Evolutionary conservation across 2,113 vertebrate species (phyloP).

Genomic region (Anguilla rostrata): DNA sequence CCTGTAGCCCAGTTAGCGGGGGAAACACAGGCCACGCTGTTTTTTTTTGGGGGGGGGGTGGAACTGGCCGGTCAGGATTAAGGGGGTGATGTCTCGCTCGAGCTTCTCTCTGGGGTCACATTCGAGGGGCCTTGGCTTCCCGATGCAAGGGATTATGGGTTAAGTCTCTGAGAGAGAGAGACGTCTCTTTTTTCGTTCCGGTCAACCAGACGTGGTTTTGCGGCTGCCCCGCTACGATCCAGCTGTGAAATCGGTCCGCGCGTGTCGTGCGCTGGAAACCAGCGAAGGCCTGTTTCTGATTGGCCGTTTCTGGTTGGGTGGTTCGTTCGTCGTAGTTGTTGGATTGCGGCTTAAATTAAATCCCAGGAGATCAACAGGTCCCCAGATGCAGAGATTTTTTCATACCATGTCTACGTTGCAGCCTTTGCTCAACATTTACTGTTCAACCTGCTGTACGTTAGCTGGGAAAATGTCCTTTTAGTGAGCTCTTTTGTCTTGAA

Average conservation of each 20-base stretch:
- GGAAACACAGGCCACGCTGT: not conserved
- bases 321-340: not conserved
- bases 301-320: not conserved
- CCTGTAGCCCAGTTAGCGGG: not conserved
- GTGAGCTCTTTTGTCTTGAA: not conserved
- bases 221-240: not conserved
- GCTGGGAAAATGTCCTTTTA: not conserved
- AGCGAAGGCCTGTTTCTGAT: not conserved
- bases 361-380: not conserved
- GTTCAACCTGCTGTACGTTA: not conserved
- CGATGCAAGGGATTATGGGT: not conserved
- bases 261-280: not conserved
- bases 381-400: not conserved
- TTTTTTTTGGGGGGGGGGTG: not conserved
- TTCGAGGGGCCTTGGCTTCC: not conserved
- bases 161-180: not conserved
- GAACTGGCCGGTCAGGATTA: not conserved
- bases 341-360: not conserved
- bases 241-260: not conserved
- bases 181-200: not conserved
- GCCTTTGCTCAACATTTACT: not conserved
- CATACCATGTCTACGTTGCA: not conserved
- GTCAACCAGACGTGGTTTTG: not conserved
- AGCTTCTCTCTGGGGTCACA: not conserved
- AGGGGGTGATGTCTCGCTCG: not conserved